A percentile compares a stretch with the other conserved stretches of the same genome.
Conservation (phyloP, 1,140 invertebrate species). For the Capitella teleta region DNA sequence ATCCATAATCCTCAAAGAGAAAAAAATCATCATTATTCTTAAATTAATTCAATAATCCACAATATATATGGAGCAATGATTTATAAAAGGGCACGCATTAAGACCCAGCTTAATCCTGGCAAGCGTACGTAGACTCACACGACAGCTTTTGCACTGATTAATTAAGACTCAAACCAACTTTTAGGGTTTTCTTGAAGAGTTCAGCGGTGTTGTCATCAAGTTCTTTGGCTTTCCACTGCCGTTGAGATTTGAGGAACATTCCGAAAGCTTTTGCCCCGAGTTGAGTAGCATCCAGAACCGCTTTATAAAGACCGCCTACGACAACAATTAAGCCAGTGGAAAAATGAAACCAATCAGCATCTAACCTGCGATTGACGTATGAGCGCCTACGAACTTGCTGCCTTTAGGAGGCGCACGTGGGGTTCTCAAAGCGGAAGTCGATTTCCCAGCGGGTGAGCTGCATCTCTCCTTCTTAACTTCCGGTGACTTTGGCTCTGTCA, state of each 20-base stretch:
- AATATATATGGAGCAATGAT: not conserved
- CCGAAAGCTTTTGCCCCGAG: constrained; percentile 43
- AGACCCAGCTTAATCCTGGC: not conserved
- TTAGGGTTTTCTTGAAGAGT: constrained; percentile 34
- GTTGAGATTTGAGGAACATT: constrained; percentile 43
- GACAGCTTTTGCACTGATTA: not conserved
- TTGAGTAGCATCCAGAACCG: constrained; percentile 30
- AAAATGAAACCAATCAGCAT: not conserved
- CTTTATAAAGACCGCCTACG: constrained; percentile 37
- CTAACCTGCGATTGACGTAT: constrained; percentile 27
- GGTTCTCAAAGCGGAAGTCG: too few species aligned
- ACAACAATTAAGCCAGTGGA: not conserved
- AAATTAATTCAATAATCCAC: not conserved
- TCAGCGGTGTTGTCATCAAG: constrained; percentile 34
- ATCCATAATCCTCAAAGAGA: constrained; percentile 22
- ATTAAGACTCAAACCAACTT: constrained; percentile 17
- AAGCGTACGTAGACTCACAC: not conserved
- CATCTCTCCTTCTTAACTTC: too few species aligned
- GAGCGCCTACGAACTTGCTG: constrained; percentile 27
- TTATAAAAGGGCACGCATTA: not conserved
- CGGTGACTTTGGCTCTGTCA: too few species aligned
- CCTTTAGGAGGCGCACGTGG: too few species aligned
- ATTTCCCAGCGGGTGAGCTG: too few species aligned
- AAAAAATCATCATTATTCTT: constrained; percentile 6
- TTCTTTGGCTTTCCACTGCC: constrained; percentile 45